phyloP scores from a whole-genome alignment of 2,113 vertebrate species.

The Pan troglodytes region NHGRI_mPanTro3-v2.1_pri NC_072398.2:212063001-212063500 shows the following conservation, averaged over 20 bases:
- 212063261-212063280: background rate
- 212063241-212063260: background rate
- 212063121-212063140: background rate
- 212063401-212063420: background rate
- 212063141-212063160: background rate
- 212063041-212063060: background rate
- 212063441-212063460: background rate
- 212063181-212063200: background rate
- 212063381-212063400: background rate
- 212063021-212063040: fast-evolving
- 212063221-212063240: background rate
- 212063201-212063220: background rate
- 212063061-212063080: background rate
- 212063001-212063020: background rate
- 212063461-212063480: background rate
- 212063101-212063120: background rate
- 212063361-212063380: background rate
- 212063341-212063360: background rate
- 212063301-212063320: background rate
- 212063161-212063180: background rate
- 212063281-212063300: background rate
- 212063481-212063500: background rate
- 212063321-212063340: background rate
- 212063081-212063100: background rate
- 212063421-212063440: background rate